Conservation (phyloP, 2,113 vertebrate species). For the Fregata magnificens region DNA sequence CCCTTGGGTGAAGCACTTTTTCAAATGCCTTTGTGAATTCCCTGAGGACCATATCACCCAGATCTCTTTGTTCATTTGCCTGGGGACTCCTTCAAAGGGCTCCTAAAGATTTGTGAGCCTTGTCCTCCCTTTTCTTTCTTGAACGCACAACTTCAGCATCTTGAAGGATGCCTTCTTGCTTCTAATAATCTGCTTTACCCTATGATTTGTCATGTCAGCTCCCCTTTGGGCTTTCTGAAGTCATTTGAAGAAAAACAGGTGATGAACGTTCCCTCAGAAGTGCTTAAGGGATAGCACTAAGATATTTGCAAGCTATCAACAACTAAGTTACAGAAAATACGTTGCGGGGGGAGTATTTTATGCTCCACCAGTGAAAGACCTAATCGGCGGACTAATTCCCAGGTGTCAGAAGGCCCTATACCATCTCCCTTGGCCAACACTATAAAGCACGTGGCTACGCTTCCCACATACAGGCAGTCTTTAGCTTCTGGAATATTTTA, state of each 20-base stretch:
- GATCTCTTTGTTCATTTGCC: conserved; percentile 50
- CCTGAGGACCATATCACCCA: conserved; percentile 8
- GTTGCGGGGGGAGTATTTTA: not conserved
- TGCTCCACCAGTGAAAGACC: conserved; percentile 22
- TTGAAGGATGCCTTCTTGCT: conserved; percentile 49
- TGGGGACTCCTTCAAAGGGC: conserved; percentile 46
- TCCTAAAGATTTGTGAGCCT: conserved; percentile 57
- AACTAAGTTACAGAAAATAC: not conserved
- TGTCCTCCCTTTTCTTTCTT: conserved; percentile 54
- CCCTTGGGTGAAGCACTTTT: conserved; percentile 34
- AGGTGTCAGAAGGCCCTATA: conserved; percentile 13
- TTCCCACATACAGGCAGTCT: not conserved
- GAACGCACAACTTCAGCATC: not conserved
- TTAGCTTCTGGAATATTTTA: conserved; percentile 29
- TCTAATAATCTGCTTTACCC: conserved; percentile 21
- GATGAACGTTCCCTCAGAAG: conserved; percentile 40
- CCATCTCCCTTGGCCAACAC: not conserved
- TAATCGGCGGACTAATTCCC: conserved; percentile 26
- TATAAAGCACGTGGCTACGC: not conserved
- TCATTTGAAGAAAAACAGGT: conserved; percentile 60
- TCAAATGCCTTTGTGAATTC: conserved; percentile 37
- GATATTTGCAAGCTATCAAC: conserved; percentile 45
- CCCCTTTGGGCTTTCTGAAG: conserved; percentile 29
- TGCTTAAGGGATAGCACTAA: not conserved
- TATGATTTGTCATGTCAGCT: conserved; percentile 44